Conservation (phyloP, 2,888 invertebrate species). For the Drosophila greeni region DNA sequence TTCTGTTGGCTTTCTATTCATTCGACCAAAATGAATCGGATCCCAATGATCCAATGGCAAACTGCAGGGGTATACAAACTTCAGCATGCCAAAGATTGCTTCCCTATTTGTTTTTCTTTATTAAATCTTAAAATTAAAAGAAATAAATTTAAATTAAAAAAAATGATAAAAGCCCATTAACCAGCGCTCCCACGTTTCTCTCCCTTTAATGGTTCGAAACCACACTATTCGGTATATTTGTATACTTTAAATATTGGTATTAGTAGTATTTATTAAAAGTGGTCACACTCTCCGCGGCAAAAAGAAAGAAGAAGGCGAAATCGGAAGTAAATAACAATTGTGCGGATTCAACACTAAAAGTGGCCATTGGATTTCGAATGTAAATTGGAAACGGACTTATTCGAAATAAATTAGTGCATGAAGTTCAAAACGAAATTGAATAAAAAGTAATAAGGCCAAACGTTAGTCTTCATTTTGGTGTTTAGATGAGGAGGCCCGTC, state of each 20-base stretch:
- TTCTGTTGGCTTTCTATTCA: too few species aligned
- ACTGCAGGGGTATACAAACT: too few species aligned
- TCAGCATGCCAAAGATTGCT: too few species aligned
- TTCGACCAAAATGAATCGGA: too few species aligned
- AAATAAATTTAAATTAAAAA: too few species aligned
- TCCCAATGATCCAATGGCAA: too few species aligned
- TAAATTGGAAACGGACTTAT: background rate
- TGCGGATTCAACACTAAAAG: conserved; percentile 8
- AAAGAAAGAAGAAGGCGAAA: conserved; percentile 10
- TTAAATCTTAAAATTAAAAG: too few species aligned
- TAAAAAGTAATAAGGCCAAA: conserved; percentile 25
- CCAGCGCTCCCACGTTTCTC: too few species aligned
- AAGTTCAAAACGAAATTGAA: background rate
- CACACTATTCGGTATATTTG: background rate
- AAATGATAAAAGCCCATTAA: too few species aligned
- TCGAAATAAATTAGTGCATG: background rate
- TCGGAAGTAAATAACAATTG: conserved; percentile 34
- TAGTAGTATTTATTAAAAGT: background rate
- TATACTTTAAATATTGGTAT: background rate
- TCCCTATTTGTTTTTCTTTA: too few species aligned
- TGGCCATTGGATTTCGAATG: background rate
- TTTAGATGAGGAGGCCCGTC: conserved; percentile 41
- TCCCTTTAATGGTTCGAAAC: background rate
- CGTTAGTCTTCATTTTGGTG: conserved; percentile 6
- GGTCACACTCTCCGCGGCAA: conserved; percentile 20